Evolutionary conservation across 2,113 vertebrate genomes (phyloP).

Genomic region (Echinops telfairi): DNA sequence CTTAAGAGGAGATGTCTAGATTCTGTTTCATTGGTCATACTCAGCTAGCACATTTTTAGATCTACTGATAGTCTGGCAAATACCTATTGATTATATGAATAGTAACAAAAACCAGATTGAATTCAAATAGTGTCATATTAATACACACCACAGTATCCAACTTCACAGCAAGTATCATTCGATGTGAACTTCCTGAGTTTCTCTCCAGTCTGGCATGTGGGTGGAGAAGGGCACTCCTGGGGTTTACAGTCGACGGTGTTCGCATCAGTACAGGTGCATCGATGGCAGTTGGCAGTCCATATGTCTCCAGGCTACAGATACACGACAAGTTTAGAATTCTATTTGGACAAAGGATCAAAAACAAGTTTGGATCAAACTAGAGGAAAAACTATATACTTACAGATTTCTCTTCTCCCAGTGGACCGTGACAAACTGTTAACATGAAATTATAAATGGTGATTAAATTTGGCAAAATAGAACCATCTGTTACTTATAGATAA

Average conservation of each 20-base stretch:
- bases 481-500: constrained; percentile 62
- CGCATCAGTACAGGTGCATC: constrained; percentile 69
- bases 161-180: constrained; percentile 77
- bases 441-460: constrained; percentile 66
- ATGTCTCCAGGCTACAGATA: constrained; percentile 75
- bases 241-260: constrained; percentile 52
- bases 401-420: constrained; percentile 81
- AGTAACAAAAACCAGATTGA: neutral
- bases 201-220: constrained; percentile 68
- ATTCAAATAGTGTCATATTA: neutral
- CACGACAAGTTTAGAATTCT: constrained; percentile 46
- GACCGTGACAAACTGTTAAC: constrained; percentile 78
- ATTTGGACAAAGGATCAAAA: neutral
- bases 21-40: constrained; percentile 4
- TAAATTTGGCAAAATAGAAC: constrained; percentile 62
- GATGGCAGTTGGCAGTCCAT: constrained; percentile 77
- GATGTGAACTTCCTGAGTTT: constrained; percentile 57
- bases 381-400: constrained; percentile 68
- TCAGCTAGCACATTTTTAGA: neutral
- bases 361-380: neutral
- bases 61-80: neutral
- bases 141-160: constrained; percentile 74
- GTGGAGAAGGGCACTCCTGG: constrained; percentile 65
- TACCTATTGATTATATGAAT: neutral
- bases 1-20: constrained; percentile 34